Percentiles rank a stretch among this genome's conserved stretches.
Evolutionary conservation across 1,140 invertebrate genomes (phyloP).

Genomic region (Contarinia nasturtii): DNA sequence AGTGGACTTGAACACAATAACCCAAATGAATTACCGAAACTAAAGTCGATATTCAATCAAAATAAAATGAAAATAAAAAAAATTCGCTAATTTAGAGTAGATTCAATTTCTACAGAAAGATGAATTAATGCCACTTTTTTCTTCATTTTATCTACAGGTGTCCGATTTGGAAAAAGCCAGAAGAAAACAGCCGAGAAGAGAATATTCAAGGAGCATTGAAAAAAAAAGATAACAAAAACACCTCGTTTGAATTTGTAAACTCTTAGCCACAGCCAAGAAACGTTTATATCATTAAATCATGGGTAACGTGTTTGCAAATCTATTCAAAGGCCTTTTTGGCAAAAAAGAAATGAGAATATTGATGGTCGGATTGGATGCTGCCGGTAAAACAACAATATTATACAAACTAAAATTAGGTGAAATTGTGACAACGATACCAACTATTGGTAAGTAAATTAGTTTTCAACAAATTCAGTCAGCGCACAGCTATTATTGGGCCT

Average conservation of each 20-base stretch:
- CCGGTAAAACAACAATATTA: constrained; percentile 98
- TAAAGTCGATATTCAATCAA: no score
- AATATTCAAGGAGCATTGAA: background rate
- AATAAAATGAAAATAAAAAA: no score
- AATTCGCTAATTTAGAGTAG: no score
- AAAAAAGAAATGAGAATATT: constrained; percentile 98
- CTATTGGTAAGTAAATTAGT: constrained; percentile 64
- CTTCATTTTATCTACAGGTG: no score
- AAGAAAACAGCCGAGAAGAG: background rate
- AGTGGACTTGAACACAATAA: no score
- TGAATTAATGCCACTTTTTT: no score
- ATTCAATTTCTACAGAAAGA: no score
- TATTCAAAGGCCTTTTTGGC: constrained; percentile 91
- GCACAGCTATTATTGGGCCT: no score
- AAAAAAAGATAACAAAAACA: background rate
- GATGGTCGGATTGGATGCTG: constrained; percentile 95
- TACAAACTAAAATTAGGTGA: constrained; percentile 99
- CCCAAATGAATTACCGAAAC: no score
- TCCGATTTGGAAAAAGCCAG: no score
- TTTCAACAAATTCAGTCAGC: no score
- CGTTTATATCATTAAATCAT: no score
- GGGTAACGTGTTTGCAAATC: constrained; percentile 72
- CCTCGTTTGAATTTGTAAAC: background rate
- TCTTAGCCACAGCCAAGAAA: constrained; percentile 8
- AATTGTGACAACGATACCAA: constrained; percentile 99